phyloP scores from a whole-genome alignment of 1,140 invertebrate genomes.

The Dreissena polymorpha region DNA sequence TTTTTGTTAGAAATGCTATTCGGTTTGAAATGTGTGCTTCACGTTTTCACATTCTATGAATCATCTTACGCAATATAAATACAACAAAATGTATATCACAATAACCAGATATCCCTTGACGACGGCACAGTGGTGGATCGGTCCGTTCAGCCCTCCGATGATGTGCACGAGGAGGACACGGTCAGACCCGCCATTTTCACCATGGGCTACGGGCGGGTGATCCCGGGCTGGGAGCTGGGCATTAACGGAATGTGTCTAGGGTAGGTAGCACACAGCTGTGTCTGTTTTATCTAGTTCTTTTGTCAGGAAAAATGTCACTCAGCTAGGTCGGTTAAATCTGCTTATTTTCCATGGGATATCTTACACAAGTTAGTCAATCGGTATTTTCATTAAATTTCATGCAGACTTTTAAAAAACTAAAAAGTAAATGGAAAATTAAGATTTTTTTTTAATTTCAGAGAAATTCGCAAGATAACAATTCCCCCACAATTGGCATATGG shows the following conservation, averaged over 20 bases:
- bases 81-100: not conserved
- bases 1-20: too few species aligned
- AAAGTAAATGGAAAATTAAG: too few species aligned
- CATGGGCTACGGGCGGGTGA: conserved; percentile 32
- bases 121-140: conserved; percentile 41
- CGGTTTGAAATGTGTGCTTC: too few species aligned
- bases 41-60: too few species aligned
- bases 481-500: conserved; percentile 52
- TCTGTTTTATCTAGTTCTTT: too few species aligned
- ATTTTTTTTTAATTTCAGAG: conserved; percentile 18
- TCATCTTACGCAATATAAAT: not conserved
- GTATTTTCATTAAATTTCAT: too few species aligned
- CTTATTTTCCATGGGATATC: too few species aligned
- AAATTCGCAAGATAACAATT: conserved; percentile 45
- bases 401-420: too few species aligned
- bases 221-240: conserved; percentile 47
- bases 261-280: conserved; percentile 3
- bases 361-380: too few species aligned
- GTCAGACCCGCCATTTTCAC: conserved; percentile 26
- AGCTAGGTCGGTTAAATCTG: too few species aligned
- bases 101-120: conserved; percentile 15
- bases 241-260: conserved; percentile 35
- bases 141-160: conserved; percentile 16
- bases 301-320: too few species aligned
- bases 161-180: conserved; percentile 30